Evolutionary conservation across 2,888 invertebrate genomes (phyloP), one percentile per base, ranked within the genome.

Genomic region (Deroplatys truncata): DNA sequence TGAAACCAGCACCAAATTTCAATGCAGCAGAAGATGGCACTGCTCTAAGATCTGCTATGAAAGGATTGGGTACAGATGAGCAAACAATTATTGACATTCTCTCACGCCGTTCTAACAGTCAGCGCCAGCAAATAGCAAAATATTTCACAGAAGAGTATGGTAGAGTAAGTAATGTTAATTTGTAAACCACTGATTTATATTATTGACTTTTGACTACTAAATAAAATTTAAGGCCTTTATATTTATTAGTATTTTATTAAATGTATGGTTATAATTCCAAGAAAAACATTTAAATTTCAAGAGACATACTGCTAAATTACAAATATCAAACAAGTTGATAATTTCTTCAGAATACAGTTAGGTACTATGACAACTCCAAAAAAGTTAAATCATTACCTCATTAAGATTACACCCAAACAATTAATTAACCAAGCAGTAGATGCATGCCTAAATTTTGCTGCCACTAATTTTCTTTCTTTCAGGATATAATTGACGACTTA

Each of bases 41-140:
- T 43, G 93, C 95, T 0, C 94, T 97, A 35, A 94, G 97, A 2
- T 94, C 94, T 1, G 97, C 97, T 15, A 97, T 97, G 97, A 96
- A 96, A 91, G 96, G 96, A 29, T 94, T 96, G n/a, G 96, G 96
- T 8, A 97, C 97, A 0, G 96, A 97, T 92, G 97, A 97, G 92
- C 95, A 96, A 92, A 94, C 96, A 82, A 97, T 97, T 91, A 97
- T 97, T 82, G 95, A 96, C 89, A 95, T 98, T 88, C 94, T 98
- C 82, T 95, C 96, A 0, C 93, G 95, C 0, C 94, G 97, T 86
- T 95, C 95, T 90, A 97, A 97, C 92, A 92, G 92, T 0, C 97
- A 98, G 93, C 94, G 98, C 0, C 97, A 97, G 92, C 94, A 96
- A 91, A 96, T 98, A 88, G 93, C 95, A 16, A 93, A 95, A 90